phyloP scores from a whole-genome alignment of 2,888 invertebrate species.

The Nymphalis polychloros region DNA sequence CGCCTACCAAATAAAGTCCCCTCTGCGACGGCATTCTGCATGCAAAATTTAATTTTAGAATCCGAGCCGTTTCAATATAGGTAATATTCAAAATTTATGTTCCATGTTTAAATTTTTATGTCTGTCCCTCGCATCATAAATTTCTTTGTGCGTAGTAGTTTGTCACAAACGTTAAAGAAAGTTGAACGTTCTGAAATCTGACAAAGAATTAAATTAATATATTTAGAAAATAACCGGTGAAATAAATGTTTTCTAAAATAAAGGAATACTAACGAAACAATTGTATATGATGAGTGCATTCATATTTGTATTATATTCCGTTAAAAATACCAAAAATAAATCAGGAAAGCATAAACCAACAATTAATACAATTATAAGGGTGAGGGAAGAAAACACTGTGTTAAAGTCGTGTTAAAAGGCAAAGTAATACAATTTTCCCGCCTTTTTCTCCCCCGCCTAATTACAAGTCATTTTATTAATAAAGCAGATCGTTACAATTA shows the following conservation, averaged over 20 bases:
- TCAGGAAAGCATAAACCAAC: slow-evolving; percentile 64
- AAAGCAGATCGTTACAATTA: slow-evolving; percentile 74
- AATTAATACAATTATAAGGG: slow-evolving; percentile 76
- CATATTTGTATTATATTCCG: background rate
- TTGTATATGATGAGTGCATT: background rate
- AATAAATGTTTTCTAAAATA: too few relatives aligned
- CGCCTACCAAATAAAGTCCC: slow-evolving; percentile 78
- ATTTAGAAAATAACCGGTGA: background rate
- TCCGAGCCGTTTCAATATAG: slow-evolving; percentile 78
- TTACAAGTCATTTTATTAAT: slow-evolving; percentile 77
- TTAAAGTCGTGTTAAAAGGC: slow-evolving; percentile 68
- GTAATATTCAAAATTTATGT: slow-evolving; percentile 79
- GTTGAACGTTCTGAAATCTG: slow-evolving; percentile 21
- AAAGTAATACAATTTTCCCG: slow-evolving; percentile 74
- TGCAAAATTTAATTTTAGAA: slow-evolving; percentile 81
- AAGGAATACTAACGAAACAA: background rate
- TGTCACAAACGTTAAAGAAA: slow-evolving; percentile 37
- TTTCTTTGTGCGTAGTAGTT: slow-evolving; percentile 50
- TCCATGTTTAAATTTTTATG: slow-evolving; percentile 71
- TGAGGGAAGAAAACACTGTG: slow-evolving; percentile 69
- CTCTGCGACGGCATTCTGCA: slow-evolving; percentile 68
- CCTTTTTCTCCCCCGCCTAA: slow-evolving; percentile 77
- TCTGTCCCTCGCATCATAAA: slow-evolving; percentile 64
- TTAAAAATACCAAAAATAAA: slow-evolving; percentile 43
- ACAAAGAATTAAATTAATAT: slow-evolving; percentile 16